Conservation (phyloP, 1,140 invertebrate species). For the Amyelois transitella region DNA sequence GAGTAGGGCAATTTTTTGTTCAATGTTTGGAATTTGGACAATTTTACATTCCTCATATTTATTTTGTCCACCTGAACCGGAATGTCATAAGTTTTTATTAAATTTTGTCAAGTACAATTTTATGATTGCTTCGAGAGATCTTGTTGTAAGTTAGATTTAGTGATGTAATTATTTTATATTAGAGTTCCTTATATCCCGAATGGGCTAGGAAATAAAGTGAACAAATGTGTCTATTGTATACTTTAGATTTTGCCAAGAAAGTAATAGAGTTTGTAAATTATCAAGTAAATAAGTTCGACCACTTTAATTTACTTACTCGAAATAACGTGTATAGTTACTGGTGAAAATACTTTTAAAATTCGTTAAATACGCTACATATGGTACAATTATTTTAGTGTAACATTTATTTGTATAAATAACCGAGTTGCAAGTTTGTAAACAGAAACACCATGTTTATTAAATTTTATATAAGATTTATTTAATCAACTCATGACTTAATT, state of each 20-base stretch:
- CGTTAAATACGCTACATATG: constrained; percentile 26
- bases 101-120: constrained; percentile 56
- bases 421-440: constrained; percentile 44
- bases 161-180: constrained; percentile 27
- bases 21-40: constrained; percentile 32
- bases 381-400: constrained; percentile 50
- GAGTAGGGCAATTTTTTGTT: constrained; percentile 33
- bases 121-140: constrained; percentile 34
- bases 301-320: constrained; percentile 35
- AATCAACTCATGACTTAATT: constrained; percentile 68
- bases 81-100: constrained; percentile 3
- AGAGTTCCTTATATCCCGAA: constrained; percentile 21
- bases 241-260: constrained; percentile 39
- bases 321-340: constrained; percentile 33
- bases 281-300: constrained; percentile 25
- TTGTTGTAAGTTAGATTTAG: constrained; percentile 46
- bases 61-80: constrained; percentile 1
- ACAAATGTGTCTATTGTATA: constrained; percentile 53
- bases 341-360: constrained; percentile 24
- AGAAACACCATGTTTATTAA: constrained; percentile 50
- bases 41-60: constrained; percentile 49
- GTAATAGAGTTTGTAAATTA: constrained; percentile 42
- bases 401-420: constrained; percentile 43
- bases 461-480: constrained; percentile 69
- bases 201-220: constrained; percentile 24